Evolutionary conservation across 2,113 vertebrate species (phyloP).

Genomic region (Vulpes lagopus): DNA sequence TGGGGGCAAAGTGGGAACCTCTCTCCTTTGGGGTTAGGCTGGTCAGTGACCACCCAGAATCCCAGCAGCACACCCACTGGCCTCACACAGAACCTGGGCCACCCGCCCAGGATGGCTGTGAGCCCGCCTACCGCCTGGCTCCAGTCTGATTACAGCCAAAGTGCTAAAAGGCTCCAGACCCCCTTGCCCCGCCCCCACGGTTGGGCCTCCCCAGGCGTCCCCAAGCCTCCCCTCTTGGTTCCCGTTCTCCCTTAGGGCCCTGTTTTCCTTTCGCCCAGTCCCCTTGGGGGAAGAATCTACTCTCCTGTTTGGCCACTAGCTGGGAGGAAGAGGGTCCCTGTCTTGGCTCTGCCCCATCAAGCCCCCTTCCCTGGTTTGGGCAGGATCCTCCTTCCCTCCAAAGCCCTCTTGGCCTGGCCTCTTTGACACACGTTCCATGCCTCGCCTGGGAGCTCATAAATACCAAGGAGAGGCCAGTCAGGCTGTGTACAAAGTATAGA

Average conservation of each 20-base stretch:
- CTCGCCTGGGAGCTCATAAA: conserved; percentile 75
- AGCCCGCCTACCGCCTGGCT: conserved; percentile 74
- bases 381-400: neutral
- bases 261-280: neutral
- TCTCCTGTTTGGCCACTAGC: neutral
- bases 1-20: neutral
- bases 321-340: neutral
- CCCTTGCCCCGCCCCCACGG: neutral
- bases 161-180: conserved; percentile 71
- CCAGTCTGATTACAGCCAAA: conserved; percentile 71
- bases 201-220: neutral
- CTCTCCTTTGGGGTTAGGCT: conserved; percentile 53
- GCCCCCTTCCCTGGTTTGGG: neutral
- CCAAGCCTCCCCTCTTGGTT: neutral
- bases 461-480: conserved; percentile 58
- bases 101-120: conserved; percentile 68
- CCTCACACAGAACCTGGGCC: conserved; percentile 78
- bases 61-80: conserved; percentile 68
- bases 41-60: conserved; percentile 80
- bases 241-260: neutral
- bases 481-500: conserved; percentile 21
- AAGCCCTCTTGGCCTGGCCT: conserved; percentile 53
- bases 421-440: conserved; percentile 49
- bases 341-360: neutral
- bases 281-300: neutral